Base-by-base conservation (phyloP, 2,888 invertebrate species). In the Smittia sp. region DNA sequence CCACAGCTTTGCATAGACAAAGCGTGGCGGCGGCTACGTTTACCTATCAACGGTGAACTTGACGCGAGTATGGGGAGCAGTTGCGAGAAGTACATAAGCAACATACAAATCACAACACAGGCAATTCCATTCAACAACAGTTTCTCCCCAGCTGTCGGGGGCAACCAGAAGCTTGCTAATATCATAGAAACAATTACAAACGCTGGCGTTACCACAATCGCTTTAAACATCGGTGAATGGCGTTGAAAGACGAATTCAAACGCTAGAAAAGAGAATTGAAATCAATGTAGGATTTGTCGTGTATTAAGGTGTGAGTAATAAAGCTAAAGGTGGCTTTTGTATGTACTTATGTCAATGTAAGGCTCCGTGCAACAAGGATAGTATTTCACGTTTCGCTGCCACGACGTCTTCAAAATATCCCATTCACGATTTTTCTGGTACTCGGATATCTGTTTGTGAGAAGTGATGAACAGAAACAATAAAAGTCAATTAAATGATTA, bases 121-220 rank as follows among this genome's bases (percentile, higher is more conserved):
- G 86, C 85, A 70, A 86, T 82, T 6, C 86, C 86, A 76, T 86
- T 87, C 18, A 89, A 79, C 13, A 86, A 79, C 22, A 89, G 83
- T 79, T 89, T 89, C 79, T 89, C 89, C 15, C 87, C 87, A 76
- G 88, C 85, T 76, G 87, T 85, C 0, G 89, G 87, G 0, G 89
- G 89, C 65, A 90, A 77, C 87, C 88, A 88, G 79, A 90, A 90
- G 1, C 84, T 83, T 15, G 86, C 80, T 62, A 90, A 80, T 0
- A 86, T 87, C 77, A 90, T 78, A 15, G 88, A 78, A 1, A 88
- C 84, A 73, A 89, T 85, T 73, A 87, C 88, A 83, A 81, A 76
- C 1, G 87, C 87, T 1, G 89, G 89, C n/a, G 87, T 85, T 62
- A 88, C 83, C 58, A 89, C 84, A 15, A 88, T 80, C 1, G 86